Evolutionary conservation across 2,888 invertebrate genomes (phyloP), one percentile per base, ranked within the genome.

Genomic region (Cryptus viduatorius): DNA sequence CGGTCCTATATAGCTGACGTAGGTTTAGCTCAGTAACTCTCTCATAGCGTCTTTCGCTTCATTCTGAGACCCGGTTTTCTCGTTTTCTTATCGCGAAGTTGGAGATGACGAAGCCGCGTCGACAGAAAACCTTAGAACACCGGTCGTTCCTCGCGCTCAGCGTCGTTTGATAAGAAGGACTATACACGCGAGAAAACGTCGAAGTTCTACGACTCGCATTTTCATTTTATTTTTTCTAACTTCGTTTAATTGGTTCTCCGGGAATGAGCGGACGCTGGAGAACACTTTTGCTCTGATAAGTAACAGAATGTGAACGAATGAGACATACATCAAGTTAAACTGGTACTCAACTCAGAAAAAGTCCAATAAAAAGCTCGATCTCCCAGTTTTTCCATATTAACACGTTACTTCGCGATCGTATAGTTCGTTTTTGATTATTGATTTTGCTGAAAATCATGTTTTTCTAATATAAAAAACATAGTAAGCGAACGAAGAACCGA

Each of bases 101-200:
- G 69, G n/a, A 31, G 69, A 44, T 29, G 64, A 46, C 59, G 56
- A 5, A 72, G 78, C 78, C 50, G 78, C 78, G 80, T 81, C 84
- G 78, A 81, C 84, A 73, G 73, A 81, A 83, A 84, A 68, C 48
- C 68, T 14, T 14, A 67, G 48, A 69, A 65, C 72, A 44, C 31
- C 59, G 37, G 59, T 68, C 67, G 65, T 53, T 44, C 56, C 29
- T 31, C 4, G 42, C n/a, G 37, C 29, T 44, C 59, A 73, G 64
- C 78, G 67, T 73, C 80, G 78, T 78, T 77, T 48, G 80, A 84
- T 81, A 81, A 84, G 71, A 81, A 84, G 71, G 48, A 53, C 68
- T 64, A 61, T 59, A 29, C 42, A 10, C 16, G 64, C 14, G 50
- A 24, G 14, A 61, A 7, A 31, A 37, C 10, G 29, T 50, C 67